Evolutionary conservation across 1,140 invertebrate species (phyloP).

Genomic region (Artemia franciscana): DNA sequence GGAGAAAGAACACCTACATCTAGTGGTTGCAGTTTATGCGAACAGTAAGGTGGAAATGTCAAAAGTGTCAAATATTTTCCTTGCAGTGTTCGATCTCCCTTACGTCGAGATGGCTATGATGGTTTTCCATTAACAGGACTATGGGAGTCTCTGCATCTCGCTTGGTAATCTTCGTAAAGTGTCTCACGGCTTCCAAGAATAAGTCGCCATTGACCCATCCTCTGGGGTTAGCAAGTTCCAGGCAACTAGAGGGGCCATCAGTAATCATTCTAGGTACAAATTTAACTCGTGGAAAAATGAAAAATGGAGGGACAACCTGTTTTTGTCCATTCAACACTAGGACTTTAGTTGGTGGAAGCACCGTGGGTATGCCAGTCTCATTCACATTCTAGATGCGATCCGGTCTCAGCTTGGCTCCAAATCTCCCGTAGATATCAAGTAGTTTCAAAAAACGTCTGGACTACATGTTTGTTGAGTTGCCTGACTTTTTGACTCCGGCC

Average conservation of each 20-base stretch:
- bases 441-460: constrained; percentile 8
- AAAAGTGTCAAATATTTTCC: no score
- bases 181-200: no score
- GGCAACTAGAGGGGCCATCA: constrained; percentile 20
- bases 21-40: no score
- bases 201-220: constrained; percentile 16
- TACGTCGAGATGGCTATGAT: no score
- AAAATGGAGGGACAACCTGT: constrained; percentile 21
- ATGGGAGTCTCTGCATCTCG: no score
- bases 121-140: no score
- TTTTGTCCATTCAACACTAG: constrained; percentile 14
- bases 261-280: constrained; percentile 22
- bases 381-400: constrained; percentile 20
- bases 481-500: constrained; percentile 1
- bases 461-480: not conserved
- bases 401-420: constrained; percentile 11
- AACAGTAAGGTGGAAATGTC: no score
- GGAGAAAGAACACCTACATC: no score
- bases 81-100: no score
- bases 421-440: constrained; percentile 10
- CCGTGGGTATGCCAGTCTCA: constrained; percentile 20
- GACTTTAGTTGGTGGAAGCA: constrained; percentile 15
- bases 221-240: constrained; percentile 5
- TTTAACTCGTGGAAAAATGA: constrained; percentile 21
- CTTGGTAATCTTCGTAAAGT: no score